Base-by-base conservation (phyloP, 2,888 invertebrate species). In the Volucella zonaria region DNA sequence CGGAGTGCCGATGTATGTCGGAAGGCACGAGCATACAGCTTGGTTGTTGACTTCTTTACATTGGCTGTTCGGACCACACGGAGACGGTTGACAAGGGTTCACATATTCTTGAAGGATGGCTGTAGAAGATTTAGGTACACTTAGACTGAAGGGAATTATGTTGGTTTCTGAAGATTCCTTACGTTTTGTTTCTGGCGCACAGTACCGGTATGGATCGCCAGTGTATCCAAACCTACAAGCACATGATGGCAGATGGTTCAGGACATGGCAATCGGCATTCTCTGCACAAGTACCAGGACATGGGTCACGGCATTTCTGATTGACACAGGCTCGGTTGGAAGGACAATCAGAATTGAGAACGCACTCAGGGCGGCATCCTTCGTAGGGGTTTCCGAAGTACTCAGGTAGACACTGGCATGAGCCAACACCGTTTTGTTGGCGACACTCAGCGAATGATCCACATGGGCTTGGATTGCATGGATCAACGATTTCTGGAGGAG, bases 381-480 rank as follows among this genome's bases (percentile, higher is more conserved):
- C 95, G 87, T 96, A 96, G 12, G 96, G 96, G 92, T 96, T 95
- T 81, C 96, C 96, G 87, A 94, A 94, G 89, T 95, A 95, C 62
- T 95, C 95, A 8, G 93, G 92, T 61, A 95, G 92, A 90, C 96
- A 96, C 87, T 94, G 93, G 88, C 96, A 96, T 2, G 95, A 93
- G n/a, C 94, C 95, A 40, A 94, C 94, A 71, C 93, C 93, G 88
- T 93, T 93, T 87, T 93, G 94, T 89, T 94, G 94, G 88, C 93
- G 93, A 89, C 97, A 97, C 87, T 93, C 93, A 23, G 96, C 95
- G 90, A 96, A 96, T 38, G 95, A 92, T 59, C 96, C 97, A 90
- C 97, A 97, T n/a, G 96, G 96, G 78, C 94, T 94, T n/a, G 96
- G 95, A 87, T 93, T 92, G 88, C 96, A 96, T 0, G 95, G 96